Percentiles rank a stretch among this genome's conserved stretches.
Conservation (phyloP, 64 coral and sea anemone genomes). For the Orbicella faveolata region DNA sequence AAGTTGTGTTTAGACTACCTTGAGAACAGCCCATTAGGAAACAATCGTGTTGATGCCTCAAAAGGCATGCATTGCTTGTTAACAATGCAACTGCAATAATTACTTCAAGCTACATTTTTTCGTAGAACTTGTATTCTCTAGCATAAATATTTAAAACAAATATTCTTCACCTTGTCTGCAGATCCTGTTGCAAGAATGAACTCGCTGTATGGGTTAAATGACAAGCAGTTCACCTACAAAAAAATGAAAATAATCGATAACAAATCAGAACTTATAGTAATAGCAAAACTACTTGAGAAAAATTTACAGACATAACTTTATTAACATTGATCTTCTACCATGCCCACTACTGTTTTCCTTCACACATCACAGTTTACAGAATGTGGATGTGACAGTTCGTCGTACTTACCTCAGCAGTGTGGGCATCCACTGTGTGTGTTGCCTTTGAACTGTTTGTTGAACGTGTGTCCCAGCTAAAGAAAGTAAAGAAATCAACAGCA, state of each 20-base stretch:
- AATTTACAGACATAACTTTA: no score
- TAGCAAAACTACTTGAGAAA: no score
- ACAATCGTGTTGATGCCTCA: no score
- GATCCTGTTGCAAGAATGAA: slow-evolving; percentile 98
- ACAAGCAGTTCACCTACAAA: slow-evolving; percentile 94
- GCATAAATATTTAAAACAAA: no score
- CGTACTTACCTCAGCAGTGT: slow-evolving; percentile 84
- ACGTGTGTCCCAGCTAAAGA: slow-evolving; percentile 84
- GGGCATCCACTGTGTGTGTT: slow-evolving; percentile 92
- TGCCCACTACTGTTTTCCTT: no score
- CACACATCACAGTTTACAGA: not conserved
- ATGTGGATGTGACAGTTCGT: not conserved
- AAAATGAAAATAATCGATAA: not conserved
- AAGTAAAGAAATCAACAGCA: not conserved
- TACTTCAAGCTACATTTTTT: no score
- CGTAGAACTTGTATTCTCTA: no score
- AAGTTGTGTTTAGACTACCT: no score
- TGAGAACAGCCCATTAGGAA: no score
- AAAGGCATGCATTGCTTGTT: no score
- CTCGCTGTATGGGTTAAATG: slow-evolving; percentile 99
- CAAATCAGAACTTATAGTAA: not conserved
- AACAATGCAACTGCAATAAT: no score
- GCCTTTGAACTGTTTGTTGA: slow-evolving; percentile 70
- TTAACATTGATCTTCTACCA: no score
- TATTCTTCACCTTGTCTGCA: slow-evolving; percentile 81